phyloP scores from a whole-genome alignment of 2,113 vertebrate species.

The Erpornis zantholeuca region DNA sequence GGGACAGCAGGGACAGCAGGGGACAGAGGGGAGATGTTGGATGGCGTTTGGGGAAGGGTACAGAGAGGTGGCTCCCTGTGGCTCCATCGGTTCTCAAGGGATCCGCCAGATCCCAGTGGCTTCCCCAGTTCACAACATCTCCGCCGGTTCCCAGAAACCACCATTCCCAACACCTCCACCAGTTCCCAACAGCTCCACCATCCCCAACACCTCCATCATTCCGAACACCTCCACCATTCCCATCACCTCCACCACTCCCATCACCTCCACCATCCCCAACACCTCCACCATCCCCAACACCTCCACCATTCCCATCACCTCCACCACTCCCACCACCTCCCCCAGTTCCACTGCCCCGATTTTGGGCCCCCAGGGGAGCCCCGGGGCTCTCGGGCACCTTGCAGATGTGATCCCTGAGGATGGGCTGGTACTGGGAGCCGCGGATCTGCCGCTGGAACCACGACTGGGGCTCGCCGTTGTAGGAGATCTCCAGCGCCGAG shows the following conservation, averaged over 20 bases:
- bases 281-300: neutral
- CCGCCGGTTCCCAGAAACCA: neutral
- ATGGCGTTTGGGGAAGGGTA: no score
- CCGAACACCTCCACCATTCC: neutral
- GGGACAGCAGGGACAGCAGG: no score
- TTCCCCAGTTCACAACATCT: no score
- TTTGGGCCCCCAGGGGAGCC: fast-evolving
- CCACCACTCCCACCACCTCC: neutral
- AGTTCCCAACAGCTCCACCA: neutral
- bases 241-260: neutral
- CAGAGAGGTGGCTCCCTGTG: no score
- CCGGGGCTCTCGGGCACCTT: constrained; percentile 82
- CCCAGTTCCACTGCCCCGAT: neutral
- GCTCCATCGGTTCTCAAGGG: no score
- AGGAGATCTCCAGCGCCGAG: constrained; percentile 86
- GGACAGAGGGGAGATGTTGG: no score
- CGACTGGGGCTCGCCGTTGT: constrained; percentile 95
- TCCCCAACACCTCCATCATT: no score
- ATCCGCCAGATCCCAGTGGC: no score
- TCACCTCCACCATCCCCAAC: neutral
- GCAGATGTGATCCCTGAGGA: constrained; percentile 95
- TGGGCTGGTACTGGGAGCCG: constrained; percentile 95
- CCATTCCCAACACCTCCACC: neutral
- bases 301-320: neutral
- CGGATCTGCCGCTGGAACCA: constrained; percentile 98